A percentile compares a stretch with the other conserved stretches of the same genome.
Conservation (phyloP, 2,797 vertebrate species). For the Aulostomus chinensis region DNA sequence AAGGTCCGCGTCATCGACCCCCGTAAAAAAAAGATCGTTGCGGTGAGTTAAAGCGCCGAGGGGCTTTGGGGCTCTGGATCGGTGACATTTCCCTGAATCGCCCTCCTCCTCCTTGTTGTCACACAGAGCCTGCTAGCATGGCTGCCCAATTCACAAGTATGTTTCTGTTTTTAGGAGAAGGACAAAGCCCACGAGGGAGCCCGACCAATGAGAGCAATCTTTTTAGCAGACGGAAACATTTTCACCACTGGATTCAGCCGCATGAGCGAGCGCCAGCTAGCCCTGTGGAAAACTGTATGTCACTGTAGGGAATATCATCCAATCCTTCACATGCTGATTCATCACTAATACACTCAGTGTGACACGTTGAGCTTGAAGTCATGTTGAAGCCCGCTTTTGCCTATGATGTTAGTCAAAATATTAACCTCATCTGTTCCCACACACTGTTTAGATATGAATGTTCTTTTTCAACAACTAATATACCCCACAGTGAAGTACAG, state of each 20-base stretch:
- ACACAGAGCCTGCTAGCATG: conserved; percentile 5
- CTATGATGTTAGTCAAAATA: neutral
- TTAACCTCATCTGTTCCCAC: neutral
- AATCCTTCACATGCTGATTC: conserved; percentile 2
- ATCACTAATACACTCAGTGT: neutral
- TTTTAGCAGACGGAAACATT: conserved; percentile 92
- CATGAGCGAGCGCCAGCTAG: conserved; percentile 98
- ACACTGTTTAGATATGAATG: too few species aligned
- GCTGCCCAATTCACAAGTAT: conserved; percentile 29
- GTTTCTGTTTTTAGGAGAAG: conserved; percentile 87
- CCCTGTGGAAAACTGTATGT: conserved; percentile 94
- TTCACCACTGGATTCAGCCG: conserved; percentile 99
- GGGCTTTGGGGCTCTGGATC: neutral
- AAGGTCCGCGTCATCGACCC: conserved; percentile 96
- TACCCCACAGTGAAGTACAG: too few species aligned
- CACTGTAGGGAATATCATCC: conserved; percentile 1
- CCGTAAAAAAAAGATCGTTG: conserved; percentile 88
- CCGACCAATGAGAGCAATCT: conserved; percentile 96
- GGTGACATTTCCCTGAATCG: conserved; percentile 6
- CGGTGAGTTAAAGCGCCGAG: conserved; percentile 77
- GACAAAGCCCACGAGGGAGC: conserved; percentile 97
- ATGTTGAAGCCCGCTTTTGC: neutral
- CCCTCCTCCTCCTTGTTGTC: neutral
- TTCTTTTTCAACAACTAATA: too few species aligned
- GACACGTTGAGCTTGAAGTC: neutral